Evolutionary conservation across 2,888 invertebrate species (phyloP), one percentile per base, ranked within the genome.

Genomic region (Dasypolia templi): DNA sequence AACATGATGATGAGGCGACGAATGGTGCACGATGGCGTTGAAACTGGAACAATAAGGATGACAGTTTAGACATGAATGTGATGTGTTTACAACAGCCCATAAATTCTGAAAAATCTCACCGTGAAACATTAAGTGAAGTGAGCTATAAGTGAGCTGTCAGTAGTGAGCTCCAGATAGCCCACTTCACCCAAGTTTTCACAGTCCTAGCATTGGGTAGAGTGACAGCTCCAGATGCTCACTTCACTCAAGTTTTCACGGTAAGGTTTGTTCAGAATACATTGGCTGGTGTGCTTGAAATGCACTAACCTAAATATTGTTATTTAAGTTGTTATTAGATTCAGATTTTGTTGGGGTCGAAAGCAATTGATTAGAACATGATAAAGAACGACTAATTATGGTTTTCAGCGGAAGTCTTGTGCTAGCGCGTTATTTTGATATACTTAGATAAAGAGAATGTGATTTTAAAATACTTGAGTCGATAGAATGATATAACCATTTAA

Each of bases 11-110:
- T 96, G 96, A 84, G 96, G 96, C 87, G 96, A 95, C 12, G 96
- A 95, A 83, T 96, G 96, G 84, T 96, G 96, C 71, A 97, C 97
- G 84, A 97, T 94, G 78, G 97, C 97, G 91, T 97, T 97, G 91
- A 97, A 97, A 77, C 97, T 97, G 91, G 74, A 93, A 89, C 91
- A 90, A 83, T 59, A 12, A 22, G 3, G 35, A 42, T 56, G 0
- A 35, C 14, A 62, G 19, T 68, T 62, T 53, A 49, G 6, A 12
- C 4, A 14, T 35, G 22, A 22, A 14, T 51, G 26, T 32, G 19
- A 58, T 56, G 26, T 71, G 39, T 29, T 19, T 32, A 12, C 22
- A 65, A 42, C 4, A 32, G n/a, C 53, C 5, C 14, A 14, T 53
- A 1, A n/a, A 12, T n/a, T 51, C n/a, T n/a, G n/a, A 29, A 51